Conservation (phyloP, 2,797 vertebrate genomes). For the Acanthis flammea region DNA sequence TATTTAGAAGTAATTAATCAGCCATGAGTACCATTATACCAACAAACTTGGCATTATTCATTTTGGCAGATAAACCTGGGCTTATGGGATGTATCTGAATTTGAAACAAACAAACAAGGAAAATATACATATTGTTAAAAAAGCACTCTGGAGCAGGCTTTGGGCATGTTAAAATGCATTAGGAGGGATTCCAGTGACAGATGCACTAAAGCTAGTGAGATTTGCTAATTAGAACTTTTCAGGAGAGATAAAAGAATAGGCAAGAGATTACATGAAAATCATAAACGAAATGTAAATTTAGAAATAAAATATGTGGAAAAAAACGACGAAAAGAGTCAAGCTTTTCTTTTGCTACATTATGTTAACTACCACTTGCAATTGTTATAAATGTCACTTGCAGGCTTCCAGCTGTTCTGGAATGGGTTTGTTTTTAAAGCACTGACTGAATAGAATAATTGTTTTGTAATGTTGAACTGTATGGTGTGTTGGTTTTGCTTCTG, state of each 20-base stretch:
- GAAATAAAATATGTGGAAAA: background rate
- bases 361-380: constrained; percentile 22
- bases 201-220: background rate
- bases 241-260: background rate
- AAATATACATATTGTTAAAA: background rate
- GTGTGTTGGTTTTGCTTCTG: background rate
- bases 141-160: background rate
- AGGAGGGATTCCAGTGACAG: background rate
- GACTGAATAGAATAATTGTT: constrained; percentile 58
- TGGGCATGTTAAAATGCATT: background rate
- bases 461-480: constrained; percentile 28
- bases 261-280: background rate
- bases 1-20: background rate
- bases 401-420: constrained; percentile 57
- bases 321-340: background rate
- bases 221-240: constrained; percentile 9
- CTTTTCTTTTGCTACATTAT: constrained; percentile 34
- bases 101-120: background rate
- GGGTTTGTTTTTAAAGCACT: constrained; percentile 58
- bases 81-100: background rate
- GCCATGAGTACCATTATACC: background rate
- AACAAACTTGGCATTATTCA: background rate
- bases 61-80: background rate
- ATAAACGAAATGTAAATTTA: constrained; percentile 13
- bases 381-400: constrained; percentile 50